Conservation (phyloP, 2,113 vertebrate genomes). For the Guaruba guarouba region DNA sequence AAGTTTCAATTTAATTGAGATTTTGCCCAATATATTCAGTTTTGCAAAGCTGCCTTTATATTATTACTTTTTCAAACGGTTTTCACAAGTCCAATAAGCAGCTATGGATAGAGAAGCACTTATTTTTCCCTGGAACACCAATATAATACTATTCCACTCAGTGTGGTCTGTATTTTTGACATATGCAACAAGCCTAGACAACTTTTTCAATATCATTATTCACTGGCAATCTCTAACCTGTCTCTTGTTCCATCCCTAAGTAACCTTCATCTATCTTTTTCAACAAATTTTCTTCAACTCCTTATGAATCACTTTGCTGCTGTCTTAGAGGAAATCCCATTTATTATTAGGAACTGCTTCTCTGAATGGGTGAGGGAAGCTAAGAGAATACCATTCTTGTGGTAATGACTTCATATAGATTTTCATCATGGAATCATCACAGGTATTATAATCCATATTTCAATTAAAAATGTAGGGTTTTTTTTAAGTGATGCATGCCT, state of each 20-base stretch:
- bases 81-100: not conserved
- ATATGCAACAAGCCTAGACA: not conserved
- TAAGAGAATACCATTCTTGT: not conserved
- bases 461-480: not conserved
- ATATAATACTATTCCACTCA: not conserved
- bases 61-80: not conserved
- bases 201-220: constrained; percentile 18
- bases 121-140: not conserved
- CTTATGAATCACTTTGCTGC: not conserved
- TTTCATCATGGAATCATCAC: not conserved
- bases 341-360: not conserved
- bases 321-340: not conserved
- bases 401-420: not conserved
- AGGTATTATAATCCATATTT: not conserved
- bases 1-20: not conserved
- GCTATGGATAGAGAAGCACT: not conserved
- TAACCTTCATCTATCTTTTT: constrained; percentile 26
- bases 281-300: constrained; percentile 24
- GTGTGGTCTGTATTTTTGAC: constrained; percentile 10
- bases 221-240: not conserved
- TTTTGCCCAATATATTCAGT: not conserved
- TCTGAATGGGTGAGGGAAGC: not conserved
- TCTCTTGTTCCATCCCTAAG: constrained; percentile 6
- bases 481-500: not conserved
- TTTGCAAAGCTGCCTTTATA: not conserved